Percentiles rank a stretch among this genome's conserved stretches.
Evolutionary conservation across 2,888 invertebrate species (phyloP).

Genomic region (Ophonus ardosiacus): DNA sequence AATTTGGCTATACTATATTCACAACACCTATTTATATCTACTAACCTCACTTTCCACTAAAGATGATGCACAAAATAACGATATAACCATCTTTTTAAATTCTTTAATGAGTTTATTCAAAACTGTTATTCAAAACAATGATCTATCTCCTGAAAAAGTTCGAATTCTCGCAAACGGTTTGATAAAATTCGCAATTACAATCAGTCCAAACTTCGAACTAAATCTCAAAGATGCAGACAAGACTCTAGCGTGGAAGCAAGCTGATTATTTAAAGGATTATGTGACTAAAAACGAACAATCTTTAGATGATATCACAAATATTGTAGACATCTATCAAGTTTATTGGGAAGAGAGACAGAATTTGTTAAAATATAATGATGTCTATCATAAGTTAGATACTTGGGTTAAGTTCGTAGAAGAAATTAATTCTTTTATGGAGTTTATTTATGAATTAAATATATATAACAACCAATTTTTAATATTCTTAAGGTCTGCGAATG

Average conservation of each 20-base stretch:
- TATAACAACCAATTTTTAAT: slow-evolving; percentile 11
- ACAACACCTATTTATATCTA: background rate
- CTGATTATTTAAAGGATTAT: slow-evolving; percentile 17
- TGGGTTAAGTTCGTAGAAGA: background rate
- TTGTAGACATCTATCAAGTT: slow-evolving; percentile 27
- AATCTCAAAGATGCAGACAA: background rate
- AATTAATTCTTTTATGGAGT: background rate
- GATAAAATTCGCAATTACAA: slow-evolving; percentile 17
- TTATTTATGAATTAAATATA: background rate
- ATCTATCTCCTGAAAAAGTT: background rate
- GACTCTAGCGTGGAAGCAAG: background rate
- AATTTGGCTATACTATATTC: slow-evolving; percentile 29
- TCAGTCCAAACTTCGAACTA: background rate
- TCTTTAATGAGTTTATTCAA: background rate
- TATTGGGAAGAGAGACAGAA: slow-evolving; percentile 10
- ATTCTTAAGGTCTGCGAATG: slow-evolving; percentile 8
- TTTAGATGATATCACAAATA: slow-evolving; percentile 6
- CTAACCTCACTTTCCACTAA: background rate
- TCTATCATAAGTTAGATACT: background rate
- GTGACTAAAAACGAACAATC: background rate
- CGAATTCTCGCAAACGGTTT: slow-evolving; percentile 8
- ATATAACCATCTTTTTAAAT: background rate
- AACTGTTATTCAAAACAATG: slow-evolving; percentile 8
- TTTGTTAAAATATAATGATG: background rate
- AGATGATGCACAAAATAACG: background rate